Conservation (phyloP, 2,888 invertebrate species). For the Caradrina clavipalpis region DNA sequence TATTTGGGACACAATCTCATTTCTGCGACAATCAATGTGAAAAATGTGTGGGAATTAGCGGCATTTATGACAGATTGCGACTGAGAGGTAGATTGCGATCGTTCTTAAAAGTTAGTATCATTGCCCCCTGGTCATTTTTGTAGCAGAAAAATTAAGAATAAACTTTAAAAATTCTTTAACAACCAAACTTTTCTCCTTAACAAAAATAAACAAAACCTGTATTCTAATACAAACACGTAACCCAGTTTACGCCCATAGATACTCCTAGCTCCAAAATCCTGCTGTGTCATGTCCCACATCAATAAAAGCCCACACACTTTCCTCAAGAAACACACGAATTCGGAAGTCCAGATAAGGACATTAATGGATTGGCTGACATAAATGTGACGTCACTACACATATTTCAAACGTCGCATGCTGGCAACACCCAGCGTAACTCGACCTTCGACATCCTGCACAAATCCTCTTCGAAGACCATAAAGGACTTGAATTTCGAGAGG, state of each 20-base stretch:
- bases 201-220: neutral
- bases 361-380: conserved; percentile 91
- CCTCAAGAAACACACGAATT: conserved; percentile 84
- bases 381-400: conserved; percentile 90
- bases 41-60: no score
- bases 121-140: no score
- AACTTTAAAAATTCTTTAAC: no score
- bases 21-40: no score
- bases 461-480: neutral
- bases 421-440: conserved; percentile 69
- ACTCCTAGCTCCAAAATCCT: conserved; percentile 50
- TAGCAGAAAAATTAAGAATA: no score
- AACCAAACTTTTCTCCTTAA: no score
- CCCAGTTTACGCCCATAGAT: conserved; percentile 26
- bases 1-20: no score
- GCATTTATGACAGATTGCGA: no score
- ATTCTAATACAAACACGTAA: neutral
- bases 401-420: conserved; percentile 88
- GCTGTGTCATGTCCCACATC: conserved; percentile 81
- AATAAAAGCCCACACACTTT: conserved; percentile 83
- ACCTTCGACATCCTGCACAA: conserved; percentile 48
- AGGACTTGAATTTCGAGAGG: neutral
- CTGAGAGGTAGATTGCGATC: no score
- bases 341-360: conserved; percentile 89
- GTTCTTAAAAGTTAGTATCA: no score